phyloP scores from a whole-genome alignment of 2,888 invertebrate species.

The Neoascia interrupta region DNA sequence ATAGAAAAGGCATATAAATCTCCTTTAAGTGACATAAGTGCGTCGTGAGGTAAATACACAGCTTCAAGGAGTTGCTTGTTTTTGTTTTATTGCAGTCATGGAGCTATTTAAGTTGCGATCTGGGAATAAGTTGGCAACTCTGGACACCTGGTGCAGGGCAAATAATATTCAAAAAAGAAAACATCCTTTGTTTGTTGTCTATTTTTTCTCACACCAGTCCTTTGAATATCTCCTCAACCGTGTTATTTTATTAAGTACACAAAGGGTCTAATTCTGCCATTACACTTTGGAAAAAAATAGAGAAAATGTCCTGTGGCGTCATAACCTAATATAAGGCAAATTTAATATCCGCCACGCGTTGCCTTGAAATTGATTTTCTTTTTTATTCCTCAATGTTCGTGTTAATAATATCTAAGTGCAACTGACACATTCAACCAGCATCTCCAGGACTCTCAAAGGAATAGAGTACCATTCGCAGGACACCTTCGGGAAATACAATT shows the following conservation, averaged over 20 bases:
- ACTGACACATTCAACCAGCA: conserved; percentile 44
- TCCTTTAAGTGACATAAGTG: background rate
- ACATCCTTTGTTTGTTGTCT: no score
- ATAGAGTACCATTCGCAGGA: conserved; percentile 17
- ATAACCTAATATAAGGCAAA: conserved; percentile 32
- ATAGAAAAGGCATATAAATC: conserved; percentile 5
- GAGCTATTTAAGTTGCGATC: background rate
- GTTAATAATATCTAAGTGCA: conserved; percentile 53
- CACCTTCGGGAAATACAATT: conserved; percentile 60
- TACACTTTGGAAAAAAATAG: background rate
- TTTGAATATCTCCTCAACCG: background rate
- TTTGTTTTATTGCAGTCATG: background rate
- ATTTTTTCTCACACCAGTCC: background rate
- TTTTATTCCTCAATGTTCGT: conserved; percentile 13
- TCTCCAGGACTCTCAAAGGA: conserved; percentile 13
- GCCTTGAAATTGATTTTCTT: conserved; percentile 30
- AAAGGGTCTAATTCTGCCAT: conserved; percentile 26
- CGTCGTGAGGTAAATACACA: background rate
- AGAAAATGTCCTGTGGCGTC: conserved; percentile 12
- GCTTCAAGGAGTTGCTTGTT: background rate
- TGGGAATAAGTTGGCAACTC: no score
- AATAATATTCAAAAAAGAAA: no score
- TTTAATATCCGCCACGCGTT: conserved; percentile 43
- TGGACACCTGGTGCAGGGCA: no score
- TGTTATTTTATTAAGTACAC: conserved; percentile 15